Base-by-base conservation (phyloP, 2,113 vertebrate species). In the Pseudorasbora parva region DNA sequence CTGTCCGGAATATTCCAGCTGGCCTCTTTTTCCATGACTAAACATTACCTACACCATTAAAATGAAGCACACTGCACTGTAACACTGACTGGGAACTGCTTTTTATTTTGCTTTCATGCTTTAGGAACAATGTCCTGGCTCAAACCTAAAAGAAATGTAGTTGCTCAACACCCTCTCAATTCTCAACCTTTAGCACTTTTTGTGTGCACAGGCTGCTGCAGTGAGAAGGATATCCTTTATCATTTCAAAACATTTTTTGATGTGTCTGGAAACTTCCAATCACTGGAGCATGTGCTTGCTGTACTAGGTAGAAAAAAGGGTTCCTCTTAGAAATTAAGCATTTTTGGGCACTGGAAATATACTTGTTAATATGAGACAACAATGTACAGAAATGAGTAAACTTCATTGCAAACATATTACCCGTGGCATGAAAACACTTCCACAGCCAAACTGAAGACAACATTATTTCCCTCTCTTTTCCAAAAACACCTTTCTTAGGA, bases 1-100 rank as follows among this genome's bases (percentile, higher is more conserved):
- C 77, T 51, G 57, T 37, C 57, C 45, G 74, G 82, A 86, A 84
- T 73, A 87, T 84, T 84, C 84, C 84, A 86, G 79, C 82, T 75
- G 57, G 57, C 56, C 72, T 21, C 25, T n/a, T 78, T 84, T 83
- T 86, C 85, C 84, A 79, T 81, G 19, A 71, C 66, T 83, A 73
- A 77, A 81, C 7, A 59, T 82, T 51, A 84, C 57, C 59, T 45
- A 9, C 37, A 9, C 41, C 8, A 49, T 60, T 51, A 79, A 51
- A 21, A 74, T 59, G 51, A 45, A 71, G 68, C 56, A 59, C 25
- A 17, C 37, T 51, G 54, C 33, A 27, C n/a, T 80, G 45, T 37
- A 41, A 54, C 25, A 54, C 27, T 81, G 41, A 41, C 27, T 80
- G 23, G 37, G 76, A 78, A 72, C 15, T 17, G 17, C 11, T 62